Conservation (phyloP, 2,797 vertebrate genomes). For the Syngnathus rostellatus region DNA sequence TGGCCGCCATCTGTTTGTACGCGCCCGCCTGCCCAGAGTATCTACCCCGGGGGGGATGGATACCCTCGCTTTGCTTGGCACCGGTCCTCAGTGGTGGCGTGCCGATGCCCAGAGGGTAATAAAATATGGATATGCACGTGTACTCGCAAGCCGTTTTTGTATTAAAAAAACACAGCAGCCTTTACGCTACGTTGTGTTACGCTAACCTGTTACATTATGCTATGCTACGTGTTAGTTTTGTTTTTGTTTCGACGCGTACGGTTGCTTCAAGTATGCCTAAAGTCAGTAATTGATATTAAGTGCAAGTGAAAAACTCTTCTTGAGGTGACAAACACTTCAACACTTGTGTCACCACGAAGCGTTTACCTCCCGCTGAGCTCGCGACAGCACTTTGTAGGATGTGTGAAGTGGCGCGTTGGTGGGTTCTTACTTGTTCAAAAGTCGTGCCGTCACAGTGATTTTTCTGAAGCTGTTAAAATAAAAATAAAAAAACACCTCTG, state of each 20-base stretch:
- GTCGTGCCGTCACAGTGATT: not conserved
- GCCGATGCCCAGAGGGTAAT: conserved; percentile 18
- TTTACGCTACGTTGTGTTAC: not conserved
- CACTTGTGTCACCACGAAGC: not conserved
- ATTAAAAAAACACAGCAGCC: not conserved
- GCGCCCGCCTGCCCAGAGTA: conserved; percentile 2
- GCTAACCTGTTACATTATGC: too few species aligned
- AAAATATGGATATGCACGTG: conserved; percentile 25
- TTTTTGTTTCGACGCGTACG: not conserved
- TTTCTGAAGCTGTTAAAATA: not conserved
- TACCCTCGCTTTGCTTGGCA: conserved; percentile 21
- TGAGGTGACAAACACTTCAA: not conserved
- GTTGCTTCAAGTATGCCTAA: not conserved
- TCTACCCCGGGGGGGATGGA: conserved; percentile 32
- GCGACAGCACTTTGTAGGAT: not conserved
- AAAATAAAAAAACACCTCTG: too few species aligned
- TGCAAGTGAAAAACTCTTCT: not conserved
- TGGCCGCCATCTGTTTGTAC: conserved; percentile 41
- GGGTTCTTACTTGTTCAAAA: not conserved
- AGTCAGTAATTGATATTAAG: not conserved
- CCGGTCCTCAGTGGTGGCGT: conserved; percentile 28
- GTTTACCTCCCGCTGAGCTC: not conserved
- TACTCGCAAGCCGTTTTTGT: not conserved
- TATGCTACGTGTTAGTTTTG: too few species aligned
- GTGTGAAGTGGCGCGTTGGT: not conserved